Evolutionary conservation across 2,888 invertebrate species (phyloP), one percentile per base, ranked within the genome.

Genomic region (Phortica magna): DNA sequence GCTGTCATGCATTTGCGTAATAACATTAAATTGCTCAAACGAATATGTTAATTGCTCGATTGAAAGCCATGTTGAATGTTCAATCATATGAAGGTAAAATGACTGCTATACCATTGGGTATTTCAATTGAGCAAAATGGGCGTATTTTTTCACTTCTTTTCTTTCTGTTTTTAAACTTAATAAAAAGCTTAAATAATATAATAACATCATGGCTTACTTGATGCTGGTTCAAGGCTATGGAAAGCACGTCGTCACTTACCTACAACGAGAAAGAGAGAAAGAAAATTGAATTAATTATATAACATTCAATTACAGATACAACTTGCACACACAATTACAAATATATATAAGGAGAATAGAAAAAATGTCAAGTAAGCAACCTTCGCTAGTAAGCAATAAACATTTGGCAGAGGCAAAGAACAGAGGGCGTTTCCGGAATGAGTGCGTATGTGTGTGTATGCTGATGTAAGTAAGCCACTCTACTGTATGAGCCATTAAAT

Each of bases 211-310:
- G 14, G 70, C 89, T 90, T 90, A 90, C 90, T 83, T 90, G 90
- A 76, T 90, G 89, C 71, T 90, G 91, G 77, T 82, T 88, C 81
- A 90, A 88, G 83, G 91, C 90, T 83, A 88, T 81, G 83, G 90
- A 87, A 85, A 90, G 88, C 78, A 89, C 83, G 73, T 90, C 90
- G 76, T 89, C 91, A 90, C 90, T 90, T 90, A 90, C 90, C 90
- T 90, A 73, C 10, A 73, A 78, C 53, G 31, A 74, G 31, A 74
- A 2, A 59, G 61, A 73, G 61, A 73, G n/a, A 59, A 72, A 17
- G 53, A 19, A 22, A 22, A 73, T 22, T 64, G 22, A 64, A 73
- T 73, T 65, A 73, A 48, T 68, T 68, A 43, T 19, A 19, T 68
- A 42, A 19, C 31, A 64, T 64, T 64, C 61, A 73, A 73, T 43